Percentiles rank a stretch among this genome's conserved stretches.
Conservation (phyloP, 2,113 vertebrate genomes). For the Rhinichthys klamathensis region DNA sequence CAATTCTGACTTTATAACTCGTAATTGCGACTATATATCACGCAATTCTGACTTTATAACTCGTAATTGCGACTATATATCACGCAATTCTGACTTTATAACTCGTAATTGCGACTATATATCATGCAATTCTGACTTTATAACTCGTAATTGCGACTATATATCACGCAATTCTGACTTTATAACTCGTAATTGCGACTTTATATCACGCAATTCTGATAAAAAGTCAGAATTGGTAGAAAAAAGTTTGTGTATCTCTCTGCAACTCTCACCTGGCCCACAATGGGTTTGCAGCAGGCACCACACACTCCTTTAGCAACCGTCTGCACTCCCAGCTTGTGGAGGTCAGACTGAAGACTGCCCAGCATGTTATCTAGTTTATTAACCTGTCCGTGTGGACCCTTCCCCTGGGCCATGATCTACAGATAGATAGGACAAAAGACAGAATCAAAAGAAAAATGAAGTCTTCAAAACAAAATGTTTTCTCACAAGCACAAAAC, state of each 20-base stretch:
- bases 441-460: neutral
- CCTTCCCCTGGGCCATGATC: conserved; percentile 95
- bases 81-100: too few relatives aligned
- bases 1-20: too few relatives aligned
- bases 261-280: conserved; percentile 87
- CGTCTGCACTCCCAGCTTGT: conserved; percentile 94
- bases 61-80: too few relatives aligned
- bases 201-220: too few relatives aligned
- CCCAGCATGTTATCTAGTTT: conserved; percentile 98
- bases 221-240: too few relatives aligned
- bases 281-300: conserved; percentile 97
- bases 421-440: conserved; percentile 62
- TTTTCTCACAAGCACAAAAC: neutral
- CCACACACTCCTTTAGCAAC: conserved; percentile 97
- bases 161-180: too few relatives aligned
- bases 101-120: too few relatives aligned
- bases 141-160: too few relatives aligned
- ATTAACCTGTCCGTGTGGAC: conserved; percentile 87
- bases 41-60: too few relatives aligned
- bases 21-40: too few relatives aligned
- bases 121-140: too few relatives aligned
- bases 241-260: neutral
- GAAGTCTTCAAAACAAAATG: neutral
- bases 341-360: conserved; percentile 95
- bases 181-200: too few relatives aligned